A percentile compares a stretch with the other conserved stretches of the same genome.
These are phyloP conservation scores for Amblyraja radiata DNA, from an alignment of 2,797 vertebrate species.

Conservation along the genomic window DNA sequence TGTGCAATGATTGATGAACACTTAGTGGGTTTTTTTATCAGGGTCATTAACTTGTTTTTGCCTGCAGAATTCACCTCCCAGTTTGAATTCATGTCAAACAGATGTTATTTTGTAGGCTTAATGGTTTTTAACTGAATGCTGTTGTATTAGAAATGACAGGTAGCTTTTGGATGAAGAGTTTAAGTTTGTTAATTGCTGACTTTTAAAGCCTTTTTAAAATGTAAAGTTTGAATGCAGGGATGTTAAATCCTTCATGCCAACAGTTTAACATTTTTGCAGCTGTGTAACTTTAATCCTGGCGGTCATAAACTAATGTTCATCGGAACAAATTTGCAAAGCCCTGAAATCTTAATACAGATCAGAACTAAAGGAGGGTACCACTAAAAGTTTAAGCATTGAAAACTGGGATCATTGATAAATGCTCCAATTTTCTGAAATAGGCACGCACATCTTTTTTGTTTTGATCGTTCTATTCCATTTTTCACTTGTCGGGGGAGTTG, in stretches of 20 bases:
- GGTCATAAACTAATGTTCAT: neutral
- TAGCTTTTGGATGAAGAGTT: neutral
- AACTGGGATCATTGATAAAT: neutral
- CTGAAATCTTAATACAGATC: neutral
- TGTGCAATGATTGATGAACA: neutral
- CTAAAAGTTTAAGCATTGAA: neutral
- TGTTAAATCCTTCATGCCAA: neutral
- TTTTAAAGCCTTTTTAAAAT: conserved; percentile 1
- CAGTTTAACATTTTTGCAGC: neutral
- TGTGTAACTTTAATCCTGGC: neutral
- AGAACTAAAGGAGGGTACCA: neutral
- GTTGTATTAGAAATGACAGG: neutral
- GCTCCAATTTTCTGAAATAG: neutral
- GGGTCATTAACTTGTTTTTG: conserved; percentile 17
- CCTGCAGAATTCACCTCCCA: conserved; percentile 18
- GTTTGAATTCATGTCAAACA: conserved; percentile 28
- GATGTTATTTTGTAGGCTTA: conserved; percentile 24
- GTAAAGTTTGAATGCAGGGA: neutral
- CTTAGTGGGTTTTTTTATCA: neutral
- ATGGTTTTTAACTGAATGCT: conserved; percentile 4
- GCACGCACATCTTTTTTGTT: too few relatives aligned
- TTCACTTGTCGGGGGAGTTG: too few relatives aligned
- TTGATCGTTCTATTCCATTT: too few relatives aligned
- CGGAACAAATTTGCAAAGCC: neutral
- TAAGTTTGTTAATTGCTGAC: neutral